Evolutionary conservation across 1,140 invertebrate genomes (phyloP).

Genomic region (Lanistes nyassanus): DNA sequence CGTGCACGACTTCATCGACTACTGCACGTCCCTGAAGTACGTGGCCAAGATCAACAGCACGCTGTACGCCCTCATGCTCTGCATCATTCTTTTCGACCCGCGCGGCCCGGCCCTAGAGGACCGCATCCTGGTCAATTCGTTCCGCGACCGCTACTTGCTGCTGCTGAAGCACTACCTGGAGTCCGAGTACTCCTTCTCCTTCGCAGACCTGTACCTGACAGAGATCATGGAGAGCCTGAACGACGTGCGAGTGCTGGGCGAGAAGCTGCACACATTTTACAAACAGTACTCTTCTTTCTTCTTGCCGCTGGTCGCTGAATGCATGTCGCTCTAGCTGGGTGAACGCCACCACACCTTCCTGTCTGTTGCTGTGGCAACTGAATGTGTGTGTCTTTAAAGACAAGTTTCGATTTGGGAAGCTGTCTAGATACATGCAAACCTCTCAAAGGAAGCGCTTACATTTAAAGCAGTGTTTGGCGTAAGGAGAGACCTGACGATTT

Average conservation of each 20-base stretch:
- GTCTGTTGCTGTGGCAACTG: neutral
- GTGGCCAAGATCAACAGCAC: slow-evolving; percentile 46
- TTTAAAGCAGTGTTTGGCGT: too few species aligned
- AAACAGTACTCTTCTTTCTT: neutral
- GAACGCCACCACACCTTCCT: neutral
- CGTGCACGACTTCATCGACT: slow-evolving; percentile 54
- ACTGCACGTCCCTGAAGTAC: slow-evolving; percentile 51
- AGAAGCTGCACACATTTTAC: neutral
- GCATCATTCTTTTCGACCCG: slow-evolving; percentile 88
- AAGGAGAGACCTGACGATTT: too few species aligned
- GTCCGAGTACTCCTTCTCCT: slow-evolving; percentile 73
- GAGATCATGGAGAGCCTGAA: slow-evolving; percentile 70
- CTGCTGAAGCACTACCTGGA: slow-evolving; percentile 87
- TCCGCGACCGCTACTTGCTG: slow-evolving; percentile 90
- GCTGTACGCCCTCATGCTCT: slow-evolving; percentile 87
- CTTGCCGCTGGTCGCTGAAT: neutral
- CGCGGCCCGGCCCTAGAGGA: slow-evolving; percentile 82
- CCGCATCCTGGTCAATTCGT: slow-evolving; percentile 73
- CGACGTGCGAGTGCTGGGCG: neutral
- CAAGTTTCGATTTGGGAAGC: too few species aligned
- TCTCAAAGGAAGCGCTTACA: too few species aligned
- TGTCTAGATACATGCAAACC: too few species aligned
- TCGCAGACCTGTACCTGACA: slow-evolving; percentile 43
- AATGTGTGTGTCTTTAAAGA: slow-evolving; percentile 3
- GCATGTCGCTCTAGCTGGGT: too few species aligned